phyloP scores from a whole-genome alignment of 2,113 vertebrate species.

The Ahaetulla prasina region DNA sequence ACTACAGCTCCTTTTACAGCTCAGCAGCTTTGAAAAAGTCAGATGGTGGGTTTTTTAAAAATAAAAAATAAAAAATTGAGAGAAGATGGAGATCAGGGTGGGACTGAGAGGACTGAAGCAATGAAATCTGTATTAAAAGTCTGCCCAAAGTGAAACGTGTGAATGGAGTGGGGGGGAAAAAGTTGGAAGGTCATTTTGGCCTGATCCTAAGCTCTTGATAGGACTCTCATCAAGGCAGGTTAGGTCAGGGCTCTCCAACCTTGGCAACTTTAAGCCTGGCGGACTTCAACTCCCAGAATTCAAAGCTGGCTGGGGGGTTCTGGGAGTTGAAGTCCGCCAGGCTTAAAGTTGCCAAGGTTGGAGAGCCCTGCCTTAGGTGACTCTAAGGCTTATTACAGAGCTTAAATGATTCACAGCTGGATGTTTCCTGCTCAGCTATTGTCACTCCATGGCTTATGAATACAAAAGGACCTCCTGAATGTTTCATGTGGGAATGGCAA shows the following conservation, averaged over 20 bases:
- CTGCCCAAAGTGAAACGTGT: neutral
- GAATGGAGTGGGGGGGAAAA: neutral
- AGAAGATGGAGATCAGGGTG: neutral
- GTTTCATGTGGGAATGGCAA: conserved; percentile 22
- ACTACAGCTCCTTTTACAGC: neutral
- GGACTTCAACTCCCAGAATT: no score
- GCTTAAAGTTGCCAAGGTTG: no score
- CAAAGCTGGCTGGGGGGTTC: no score
- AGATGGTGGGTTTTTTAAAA: neutral
- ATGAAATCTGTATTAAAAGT: neutral
- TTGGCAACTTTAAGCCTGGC: no score
- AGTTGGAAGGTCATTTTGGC: neutral
- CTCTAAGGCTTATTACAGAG: neutral
- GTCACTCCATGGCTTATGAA: conserved; percentile 2
- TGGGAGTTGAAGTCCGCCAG: no score
- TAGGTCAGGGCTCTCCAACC: no score
- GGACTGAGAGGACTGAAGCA: neutral
- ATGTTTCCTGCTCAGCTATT: neutral
- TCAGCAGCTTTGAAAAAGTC: neutral
- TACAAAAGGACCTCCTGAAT: conserved; percentile 22
- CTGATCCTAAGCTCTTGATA: neutral
- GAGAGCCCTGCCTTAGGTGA: neutral
- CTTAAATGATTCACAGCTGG: conserved; percentile 54
- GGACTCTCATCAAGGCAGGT: neutral
- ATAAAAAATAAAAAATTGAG: neutral